Conservation (phyloP, 2,888 invertebrate species). For the Eurytoma californica region DNA sequence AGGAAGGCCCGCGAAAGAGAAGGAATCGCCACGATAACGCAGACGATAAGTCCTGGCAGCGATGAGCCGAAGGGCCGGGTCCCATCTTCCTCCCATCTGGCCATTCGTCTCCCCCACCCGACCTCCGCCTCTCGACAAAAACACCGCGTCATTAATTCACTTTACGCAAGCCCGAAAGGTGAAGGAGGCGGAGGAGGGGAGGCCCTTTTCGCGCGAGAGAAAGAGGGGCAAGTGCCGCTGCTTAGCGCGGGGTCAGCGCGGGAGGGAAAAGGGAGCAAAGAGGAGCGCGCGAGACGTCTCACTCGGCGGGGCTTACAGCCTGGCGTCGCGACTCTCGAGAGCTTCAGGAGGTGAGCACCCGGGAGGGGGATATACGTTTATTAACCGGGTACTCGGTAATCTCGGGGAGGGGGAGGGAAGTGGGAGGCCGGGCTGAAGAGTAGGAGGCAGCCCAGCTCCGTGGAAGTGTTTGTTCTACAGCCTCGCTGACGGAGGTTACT, state of each 20-base stretch:
- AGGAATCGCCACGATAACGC: too few relatives aligned
- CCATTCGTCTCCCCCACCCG: constrained; percentile 29
- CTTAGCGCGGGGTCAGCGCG: constrained; percentile 61
- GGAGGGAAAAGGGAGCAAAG: constrained; percentile 64
- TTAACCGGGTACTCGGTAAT: constrained; percentile 38
- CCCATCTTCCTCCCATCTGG: not conserved
- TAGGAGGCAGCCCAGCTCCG: too few relatives aligned
- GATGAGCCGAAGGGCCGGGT: constrained; percentile 14
- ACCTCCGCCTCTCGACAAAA: constrained; percentile 22
- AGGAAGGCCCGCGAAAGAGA: too few relatives aligned
- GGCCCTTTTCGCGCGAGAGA: not conserved
- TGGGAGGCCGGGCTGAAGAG: not conserved
- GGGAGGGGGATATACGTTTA: constrained; percentile 29
- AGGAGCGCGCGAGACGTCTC: constrained; percentile 56
- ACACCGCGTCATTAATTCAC: constrained; percentile 61
- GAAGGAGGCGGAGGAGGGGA: constrained; percentile 26
- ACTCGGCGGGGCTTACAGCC: not conserved
- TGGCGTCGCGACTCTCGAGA: not conserved
- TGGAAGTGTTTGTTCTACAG: constrained; percentile 21
- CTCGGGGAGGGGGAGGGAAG: not conserved
- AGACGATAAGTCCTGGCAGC: not conserved
- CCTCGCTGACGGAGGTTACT: not conserved
- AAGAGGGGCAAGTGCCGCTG: not conserved
- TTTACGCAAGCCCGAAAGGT: constrained; percentile 56
- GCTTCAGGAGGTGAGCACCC: not conserved